Percentiles rank a stretch among this genome's conserved stretches.
phyloP scores from a whole-genome alignment of 2,888 invertebrate genomes.

The Thumatha senex region DNA sequence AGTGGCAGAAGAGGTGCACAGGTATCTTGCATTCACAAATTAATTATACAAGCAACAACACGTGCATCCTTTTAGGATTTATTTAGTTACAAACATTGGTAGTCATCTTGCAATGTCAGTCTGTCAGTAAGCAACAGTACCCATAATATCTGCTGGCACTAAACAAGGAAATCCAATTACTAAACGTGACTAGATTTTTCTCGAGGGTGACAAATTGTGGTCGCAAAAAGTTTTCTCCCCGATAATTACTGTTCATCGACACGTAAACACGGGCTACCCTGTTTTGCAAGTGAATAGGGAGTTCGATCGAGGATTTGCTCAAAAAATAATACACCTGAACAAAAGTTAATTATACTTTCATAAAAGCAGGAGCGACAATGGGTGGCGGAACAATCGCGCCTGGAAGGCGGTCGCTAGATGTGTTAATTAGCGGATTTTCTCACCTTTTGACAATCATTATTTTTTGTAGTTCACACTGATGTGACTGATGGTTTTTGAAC shows the following conservation, averaged over 20 bases:
- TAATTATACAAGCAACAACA: conserved; percentile 70
- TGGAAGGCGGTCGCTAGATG: conserved; percentile 53
- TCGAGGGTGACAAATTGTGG: conserved; percentile 55
- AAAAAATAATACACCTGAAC: conserved; percentile 71
- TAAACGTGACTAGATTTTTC: conserved; percentile 60
- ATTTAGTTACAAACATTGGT: conserved; percentile 39
- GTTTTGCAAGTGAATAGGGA: conserved; percentile 67
- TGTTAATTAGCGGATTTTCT: conserved; percentile 80
- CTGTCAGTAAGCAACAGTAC: conserved; percentile 10
- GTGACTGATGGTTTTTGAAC: conserved; percentile 40
- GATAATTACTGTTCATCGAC: conserved; percentile 69
- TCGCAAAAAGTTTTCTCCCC: conserved; percentile 48
- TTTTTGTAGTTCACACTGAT: conserved; percentile 50
- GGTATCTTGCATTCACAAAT: conserved; percentile 62
- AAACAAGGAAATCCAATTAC: conserved; percentile 56
- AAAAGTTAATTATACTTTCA: conserved; percentile 76
- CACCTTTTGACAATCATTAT: conserved; percentile 69
- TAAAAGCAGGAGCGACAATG: conserved; percentile 60
- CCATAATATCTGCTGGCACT: conserved; percentile 18
- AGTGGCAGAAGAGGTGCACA: conserved; percentile 25
- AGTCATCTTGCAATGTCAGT: conserved; percentile 43
- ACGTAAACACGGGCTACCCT: conserved; percentile 65
- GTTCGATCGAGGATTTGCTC: conserved; percentile 45
- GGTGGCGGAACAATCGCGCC: conserved; percentile 54
- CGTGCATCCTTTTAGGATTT: conserved; percentile 54